These are phyloP conservation scores for Tor tambroides DNA, from an alignment of 2,113 vertebrate species.

Conservation along the genomic window DNA sequence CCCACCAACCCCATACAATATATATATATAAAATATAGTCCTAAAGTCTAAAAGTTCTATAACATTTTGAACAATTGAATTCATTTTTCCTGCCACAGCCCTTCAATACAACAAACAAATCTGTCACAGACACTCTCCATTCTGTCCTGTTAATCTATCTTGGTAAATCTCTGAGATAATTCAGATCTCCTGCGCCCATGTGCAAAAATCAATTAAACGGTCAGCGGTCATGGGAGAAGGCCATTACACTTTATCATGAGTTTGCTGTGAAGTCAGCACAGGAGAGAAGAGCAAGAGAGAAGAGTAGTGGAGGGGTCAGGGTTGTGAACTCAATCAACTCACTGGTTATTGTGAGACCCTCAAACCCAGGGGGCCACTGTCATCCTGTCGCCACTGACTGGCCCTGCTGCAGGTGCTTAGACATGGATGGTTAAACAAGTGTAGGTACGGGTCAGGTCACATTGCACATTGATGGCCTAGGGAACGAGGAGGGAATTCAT, in stretches of 20 bases:
- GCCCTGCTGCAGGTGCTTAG: conserved; percentile 48
- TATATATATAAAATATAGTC: too few species aligned
- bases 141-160: conserved; percentile 21
- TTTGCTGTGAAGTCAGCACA: conserved; percentile 32
- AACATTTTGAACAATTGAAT: too few species aligned
- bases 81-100: background rate
- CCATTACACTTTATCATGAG: conserved; percentile 26
- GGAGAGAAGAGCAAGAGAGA: conserved; percentile 1
- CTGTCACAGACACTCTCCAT: conserved; percentile 1
- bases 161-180: conserved; percentile 38
- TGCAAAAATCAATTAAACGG: conserved; percentile 34
- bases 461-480: conserved; percentile 54
- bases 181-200: background rate
- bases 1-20: too few species aligned
- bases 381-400: conserved; percentile 12
- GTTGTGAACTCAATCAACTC: conserved; percentile 75
- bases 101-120: conserved; percentile 1
- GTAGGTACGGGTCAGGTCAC: conserved; percentile 51
- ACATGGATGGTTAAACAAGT: conserved; percentile 62
- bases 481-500: conserved; percentile 46
- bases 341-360: conserved; percentile 66
- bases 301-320: conserved; percentile 62
- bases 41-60: too few species aligned
- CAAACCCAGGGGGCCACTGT: conserved; percentile 53
- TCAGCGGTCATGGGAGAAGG: background rate